Evolutionary conservation across 2,113 vertebrate species (phyloP), one percentile per base, ranked within the genome.

Genomic region (Stigmatopora argus): DNA sequence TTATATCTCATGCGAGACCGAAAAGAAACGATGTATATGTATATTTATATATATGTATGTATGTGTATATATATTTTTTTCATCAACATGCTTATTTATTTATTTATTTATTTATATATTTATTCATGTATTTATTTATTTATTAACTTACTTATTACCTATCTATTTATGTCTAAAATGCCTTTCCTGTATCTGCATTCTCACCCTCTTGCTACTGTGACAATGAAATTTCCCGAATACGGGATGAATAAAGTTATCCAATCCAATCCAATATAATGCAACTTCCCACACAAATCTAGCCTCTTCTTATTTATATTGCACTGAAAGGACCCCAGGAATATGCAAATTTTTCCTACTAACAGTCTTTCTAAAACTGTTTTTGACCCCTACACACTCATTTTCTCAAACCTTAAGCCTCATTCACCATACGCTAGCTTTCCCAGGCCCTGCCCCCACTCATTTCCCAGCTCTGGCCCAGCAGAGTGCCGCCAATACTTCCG

Each of bases 401-500:
- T 69, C 70, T 70, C 73, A 21, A 67, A 71, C 67, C 64, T 66
- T 62, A 78, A 78, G 72, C 80, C 66, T 70, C 49, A 74, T 77
- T 81, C 67, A 73, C 49, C n/a, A 63, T 66, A 66, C 69, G 67
- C 81, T 53, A 63, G 48, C 59, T 44, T 64, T 34, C 65, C 75
- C 79, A 66, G 62, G 62, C 70, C 75, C 73, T 67, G 56, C 26
- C 38, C 61, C 51, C 48, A 55, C 56, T 70, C 6, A 5, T 56
- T 64, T 67, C 71, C 41, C 62, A 69, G 26, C 73, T 56, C 64
- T 67, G 57, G 70, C 72, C 74, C 70, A 68, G 63, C 72, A 69
- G 77, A 59, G 69, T 82, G 56, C 60, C n/a, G 70, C 52, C 63
- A 77, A 80, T 85, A 87, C 79, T 85, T 89, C 79, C 63, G 47